A percentile compares a stretch with the other conserved stretches of the same genome.
Conservation (phyloP, 2,113 vertebrate species). For the Collichthys lucidus region DNA sequence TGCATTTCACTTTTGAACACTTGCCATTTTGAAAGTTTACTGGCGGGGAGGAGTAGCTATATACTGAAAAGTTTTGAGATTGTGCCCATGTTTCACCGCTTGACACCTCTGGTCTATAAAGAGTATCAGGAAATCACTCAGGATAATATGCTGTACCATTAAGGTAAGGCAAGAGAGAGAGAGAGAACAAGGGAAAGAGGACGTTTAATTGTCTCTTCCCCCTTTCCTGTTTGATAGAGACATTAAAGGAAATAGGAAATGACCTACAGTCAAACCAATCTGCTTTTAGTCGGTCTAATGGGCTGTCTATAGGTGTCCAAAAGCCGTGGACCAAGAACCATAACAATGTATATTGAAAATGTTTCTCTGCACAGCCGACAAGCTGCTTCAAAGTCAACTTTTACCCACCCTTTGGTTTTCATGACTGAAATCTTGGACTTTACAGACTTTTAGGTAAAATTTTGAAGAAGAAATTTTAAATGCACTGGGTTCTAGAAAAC, state of each 20-base stretch:
- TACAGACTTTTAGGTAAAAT: background rate
- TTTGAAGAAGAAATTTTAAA: background rate
- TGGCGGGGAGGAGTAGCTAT: no score
- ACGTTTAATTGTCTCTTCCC: background rate
- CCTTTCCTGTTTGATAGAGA: background rate
- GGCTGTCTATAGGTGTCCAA: slow-evolving; percentile 52
- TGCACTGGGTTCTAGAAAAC: background rate
- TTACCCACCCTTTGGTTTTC: background rate
- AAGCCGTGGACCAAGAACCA: slow-evolving; percentile 31
- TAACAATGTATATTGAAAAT: slow-evolving; percentile 48
- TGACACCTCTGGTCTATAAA: slow-evolving; percentile 21
- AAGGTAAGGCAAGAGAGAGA: background rate
- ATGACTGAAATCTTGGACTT: background rate
- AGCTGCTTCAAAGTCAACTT: slow-evolving; percentile 31
- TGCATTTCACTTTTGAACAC: no score
- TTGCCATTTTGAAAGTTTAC: no score
- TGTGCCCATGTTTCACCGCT: background rate
- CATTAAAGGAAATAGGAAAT: slow-evolving; percentile 37
- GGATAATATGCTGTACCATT: background rate
- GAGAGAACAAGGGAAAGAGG: background rate
- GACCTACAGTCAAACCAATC: slow-evolving; percentile 29
- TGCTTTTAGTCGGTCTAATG: slow-evolving; percentile 32
- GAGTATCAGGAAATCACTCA: background rate
- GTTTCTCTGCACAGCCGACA: slow-evolving; percentile 25
- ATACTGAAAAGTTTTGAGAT: no score